A percentile compares a stretch with the other conserved stretches of the same genome.
Conservation (phyloP, 2,113 vertebrate genomes). For the Piprites chloris region DNA sequence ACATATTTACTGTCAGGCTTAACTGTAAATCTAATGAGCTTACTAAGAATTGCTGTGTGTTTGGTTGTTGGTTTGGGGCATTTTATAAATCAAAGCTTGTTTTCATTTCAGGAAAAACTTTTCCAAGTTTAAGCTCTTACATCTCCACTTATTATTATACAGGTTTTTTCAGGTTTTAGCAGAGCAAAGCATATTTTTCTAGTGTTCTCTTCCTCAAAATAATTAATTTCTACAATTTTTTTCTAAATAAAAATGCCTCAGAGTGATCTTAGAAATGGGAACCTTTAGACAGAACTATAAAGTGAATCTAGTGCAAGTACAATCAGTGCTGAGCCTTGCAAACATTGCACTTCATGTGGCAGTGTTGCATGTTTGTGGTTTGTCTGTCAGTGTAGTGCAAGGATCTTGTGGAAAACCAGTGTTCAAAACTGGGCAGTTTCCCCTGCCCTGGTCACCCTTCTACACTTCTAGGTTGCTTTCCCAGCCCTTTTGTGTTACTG, state of each 20-base stretch:
- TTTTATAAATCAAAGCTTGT: neutral
- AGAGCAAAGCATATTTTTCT: neutral
- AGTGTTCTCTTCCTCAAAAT: neutral
- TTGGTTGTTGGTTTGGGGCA: neutral
- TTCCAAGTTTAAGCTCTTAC: neutral
- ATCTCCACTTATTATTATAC: neutral
- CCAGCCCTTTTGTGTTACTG: neutral
- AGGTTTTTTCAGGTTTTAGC: neutral
- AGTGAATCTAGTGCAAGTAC: neutral
- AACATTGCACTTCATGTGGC: neutral
- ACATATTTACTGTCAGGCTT: slow-evolving; percentile 22
- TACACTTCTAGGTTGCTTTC: neutral
- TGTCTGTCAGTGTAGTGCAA: neutral
- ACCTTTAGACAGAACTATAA: neutral
- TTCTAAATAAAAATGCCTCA: neutral
- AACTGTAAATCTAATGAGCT: slow-evolving; percentile 9
- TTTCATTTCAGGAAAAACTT: neutral
- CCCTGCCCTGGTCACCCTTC: neutral
- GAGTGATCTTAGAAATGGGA: neutral
- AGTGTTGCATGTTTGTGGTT: neutral
- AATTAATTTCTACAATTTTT: neutral
- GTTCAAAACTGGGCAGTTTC: neutral
- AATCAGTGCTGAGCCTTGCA: neutral
- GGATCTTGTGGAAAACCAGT: neutral
- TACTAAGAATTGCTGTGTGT: neutral